Evolutionary conservation across 2,113 vertebrate species (phyloP), one percentile per base, ranked within the genome.

Genomic region (Atractosteus spatula): DNA sequence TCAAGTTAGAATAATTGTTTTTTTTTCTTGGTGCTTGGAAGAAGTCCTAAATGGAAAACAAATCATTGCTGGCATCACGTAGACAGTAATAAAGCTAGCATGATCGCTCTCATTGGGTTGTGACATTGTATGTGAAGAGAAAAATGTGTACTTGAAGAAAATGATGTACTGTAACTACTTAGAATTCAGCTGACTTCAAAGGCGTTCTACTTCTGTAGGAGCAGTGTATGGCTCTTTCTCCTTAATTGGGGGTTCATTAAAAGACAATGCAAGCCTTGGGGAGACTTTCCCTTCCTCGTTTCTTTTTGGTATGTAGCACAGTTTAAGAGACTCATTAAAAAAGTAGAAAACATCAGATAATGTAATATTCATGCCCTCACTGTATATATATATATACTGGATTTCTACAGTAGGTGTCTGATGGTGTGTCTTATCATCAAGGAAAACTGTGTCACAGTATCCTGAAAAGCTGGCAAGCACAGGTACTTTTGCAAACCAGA

Each of bases 241-340:
- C 67, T 80, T 89, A 89, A 88, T 90, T 90, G 84, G 84, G 80
- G 86, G 79, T 87, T 89, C 84, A 87, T 88, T 89, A 89, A 85
- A 80, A 81, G 82, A 86, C 86, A 81, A 68, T 72, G 71, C 67
- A 66, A 4, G 59, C 86, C 87, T 82, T 81, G 42, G 83, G 81
- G 83, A 77, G 78, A 67, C 69, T 72, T n/a, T 29, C 55, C 3
- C 67, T 66, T 55, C 56, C 16, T 51, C 17, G 13, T 45, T 5
- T 65, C 70, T 62, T 57, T 51, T 42, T 4, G 51, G 41, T 41
- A 11, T 8, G 10, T 8, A 54, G 55, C 8, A 13, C 55, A 56
- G 55, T 68, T 55, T 11, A 4, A n/a, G 45, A 68, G 62, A 64
- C 62, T 41, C n/a, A 11, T 64, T 64, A 29, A 3, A 41, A 45